A percentile compares a stretch with the other conserved stretches of the same genome.
Conservation (phyloP, 2,113 vertebrate species). For the Agelaius tricolor region DNA sequence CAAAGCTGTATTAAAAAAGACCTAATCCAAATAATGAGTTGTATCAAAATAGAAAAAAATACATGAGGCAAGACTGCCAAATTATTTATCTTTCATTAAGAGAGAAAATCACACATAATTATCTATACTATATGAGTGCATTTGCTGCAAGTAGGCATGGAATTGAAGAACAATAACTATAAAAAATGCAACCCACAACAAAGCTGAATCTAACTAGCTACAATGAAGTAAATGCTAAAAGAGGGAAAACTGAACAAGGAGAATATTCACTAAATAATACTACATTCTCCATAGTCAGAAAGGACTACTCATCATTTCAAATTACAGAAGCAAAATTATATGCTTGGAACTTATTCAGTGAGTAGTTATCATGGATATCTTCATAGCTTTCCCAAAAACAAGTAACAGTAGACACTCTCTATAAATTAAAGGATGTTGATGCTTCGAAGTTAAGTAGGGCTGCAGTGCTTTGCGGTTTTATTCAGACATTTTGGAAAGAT, state of each 20-base stretch:
- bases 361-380: background rate
- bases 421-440: background rate
- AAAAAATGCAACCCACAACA: constrained; percentile 45
- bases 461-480: background rate
- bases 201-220: constrained; percentile 46
- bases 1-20: background rate
- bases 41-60: constrained; percentile 62
- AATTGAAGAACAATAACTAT: constrained; percentile 44
- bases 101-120: constrained; percentile 73
- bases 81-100: constrained; percentile 73
- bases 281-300: background rate
- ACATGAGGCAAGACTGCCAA: constrained; percentile 50
- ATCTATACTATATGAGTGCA: constrained; percentile 59
- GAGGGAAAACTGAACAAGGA: constrained; percentile 7
- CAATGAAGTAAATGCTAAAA: constrained; percentile 40
- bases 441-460: constrained; percentile 16
- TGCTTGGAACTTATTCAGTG: constrained; percentile 13
- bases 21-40: constrained; percentile 42
- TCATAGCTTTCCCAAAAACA: constrained; percentile 26
- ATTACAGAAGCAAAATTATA: constrained; percentile 4
- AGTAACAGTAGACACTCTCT: background rate
- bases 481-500: background rate
- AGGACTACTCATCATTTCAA: background rate
- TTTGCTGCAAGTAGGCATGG: constrained; percentile 51
- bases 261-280: background rate